Base-by-base conservation (phyloP, 2,888 invertebrate genomes). In the Diaphora mendica region DNA sequence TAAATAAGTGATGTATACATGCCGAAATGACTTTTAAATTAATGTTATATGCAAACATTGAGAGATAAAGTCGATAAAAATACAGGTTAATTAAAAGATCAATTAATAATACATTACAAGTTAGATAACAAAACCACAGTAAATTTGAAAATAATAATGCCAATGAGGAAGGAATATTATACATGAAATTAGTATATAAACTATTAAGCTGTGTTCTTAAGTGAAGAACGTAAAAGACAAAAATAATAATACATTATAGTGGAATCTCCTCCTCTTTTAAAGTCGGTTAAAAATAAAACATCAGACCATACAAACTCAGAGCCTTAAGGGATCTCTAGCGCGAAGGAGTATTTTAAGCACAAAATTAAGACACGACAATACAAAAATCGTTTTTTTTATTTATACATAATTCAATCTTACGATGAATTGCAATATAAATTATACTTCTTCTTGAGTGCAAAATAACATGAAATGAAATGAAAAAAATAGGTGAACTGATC, bases 1-100 rank as follows among this genome's bases (percentile, higher is more conserved):
- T 30, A 30, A 62, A 62, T 30, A 30, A 17, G 30, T 7, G 17
- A 30, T 30, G 4, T 30, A 17, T 62, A 4, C 15, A 30, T 33
- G 33, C 3, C 30, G 44, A 68, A 68, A 68, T 13, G 9, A 26
- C 35, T 64, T 70, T 70, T 64, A 30, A 70, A 70, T 70, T 20
- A 20, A 26, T 44, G 3, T 33, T 48, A n/a, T 44, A 33, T 62
- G 48, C 5, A 44, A 64, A 64, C 44, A 64, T 48, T 70, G 70
- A 23, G 17, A 39, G 64, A 70, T 64, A 26, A 62, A 42, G 15
- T 15, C 33, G 70, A 64, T 64, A 64, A 64, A 11, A 64, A 70
- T 33, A 13, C 33, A 33, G 64, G 70, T 59, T 59, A 51, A 59
- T 62, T 62, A 42, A 62, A 35, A 26, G 42, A 67, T 26, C 44